A percentile compares a stretch with the other conserved stretches of the same genome.
These are phyloP conservation scores for Siniperca obscura DNA, from an alignment of 2,797 vertebrate genomes.

Conservation along the genomic window DNA sequence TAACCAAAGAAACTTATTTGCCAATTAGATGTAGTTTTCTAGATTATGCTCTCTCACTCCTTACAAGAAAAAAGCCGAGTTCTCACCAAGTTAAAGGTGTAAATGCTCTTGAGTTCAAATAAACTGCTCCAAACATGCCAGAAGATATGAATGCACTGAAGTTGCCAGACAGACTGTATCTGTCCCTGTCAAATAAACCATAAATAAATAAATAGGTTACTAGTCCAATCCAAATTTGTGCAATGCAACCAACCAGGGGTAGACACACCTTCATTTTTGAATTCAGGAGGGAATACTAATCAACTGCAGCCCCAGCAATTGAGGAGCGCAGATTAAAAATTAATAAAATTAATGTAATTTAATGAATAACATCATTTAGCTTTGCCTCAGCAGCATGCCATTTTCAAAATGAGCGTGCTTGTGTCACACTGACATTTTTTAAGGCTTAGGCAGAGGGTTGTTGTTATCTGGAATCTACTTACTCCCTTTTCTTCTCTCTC, in stretches of 20 bases:
- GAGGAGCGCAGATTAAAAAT: constrained; percentile 45
- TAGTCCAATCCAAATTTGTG: constrained; percentile 9
- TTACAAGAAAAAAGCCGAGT: not conserved
- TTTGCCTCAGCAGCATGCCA: constrained; percentile 19
- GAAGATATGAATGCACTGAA: constrained; percentile 19
- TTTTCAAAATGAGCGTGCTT: constrained; percentile 15
- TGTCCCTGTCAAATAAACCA: no score
- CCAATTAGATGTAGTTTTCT: not conserved
- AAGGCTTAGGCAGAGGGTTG: not conserved
- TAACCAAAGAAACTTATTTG: not conserved
- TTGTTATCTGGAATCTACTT: constrained; percentile 3
- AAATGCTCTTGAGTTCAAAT: constrained; percentile 1
- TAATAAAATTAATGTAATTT: constrained; percentile 47
- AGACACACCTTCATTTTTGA: constrained; percentile 31
- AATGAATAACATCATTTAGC: constrained; percentile 41
- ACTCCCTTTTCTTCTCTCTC: not conserved
- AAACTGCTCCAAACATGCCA: not conserved
- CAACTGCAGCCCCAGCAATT: constrained; percentile 25
- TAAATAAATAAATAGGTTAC: not conserved
- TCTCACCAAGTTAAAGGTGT: constrained; percentile 10
- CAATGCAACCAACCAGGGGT: constrained; percentile 4
- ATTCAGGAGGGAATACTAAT: constrained; percentile 52
- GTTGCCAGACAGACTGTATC: no score
- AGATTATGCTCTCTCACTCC: not conserved
- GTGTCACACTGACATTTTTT: constrained; percentile 9